Base-by-base conservation (phyloP, 2,113 vertebrate genomes). In the Centropristis striata region DNA sequence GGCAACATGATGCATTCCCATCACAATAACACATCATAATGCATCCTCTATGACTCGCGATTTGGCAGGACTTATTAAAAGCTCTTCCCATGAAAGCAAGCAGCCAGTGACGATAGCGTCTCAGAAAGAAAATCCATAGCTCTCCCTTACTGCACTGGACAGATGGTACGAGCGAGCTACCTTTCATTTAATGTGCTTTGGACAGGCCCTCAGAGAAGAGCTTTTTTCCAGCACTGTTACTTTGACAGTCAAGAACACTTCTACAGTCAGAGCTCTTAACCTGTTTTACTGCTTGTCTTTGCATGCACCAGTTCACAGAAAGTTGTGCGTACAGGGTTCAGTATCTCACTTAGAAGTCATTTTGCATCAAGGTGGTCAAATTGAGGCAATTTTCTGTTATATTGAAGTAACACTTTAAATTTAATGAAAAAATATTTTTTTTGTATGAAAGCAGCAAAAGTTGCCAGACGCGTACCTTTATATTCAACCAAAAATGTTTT, bases 41-140 rank as follows among this genome's bases (percentile, higher is more conserved):
- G 82, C 59, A 71, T 90, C 64, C 80, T 78, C 67, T 59, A 64
- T 76, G 36, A 57, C 61, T 66, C 0, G 42, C 72, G 64, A 23
- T 83, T 88, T 82, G 84, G 76, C 74, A 84, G 68, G 70, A 85
- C 46, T 85, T 87, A 85, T 92, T 87, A 87, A 90, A 90, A 78
- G 85, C 80, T 84, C 72, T 53, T 86, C 79, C 46, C 76, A 41
- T 81, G 47, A 81, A 88, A 79, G 86, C 79, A 67, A 47, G 71
- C 72, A 85, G 60, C 46, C 63, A 83, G 71, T 50, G 71, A 71
- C 57, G 32, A 84, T 84, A 51, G 83, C 16, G 9, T 68, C 61
- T 83, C 75, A 51, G 78, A 86, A 80, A 85, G 87, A 85, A 92
- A 91, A 86, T 92, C 88, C 49, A 89, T 89, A 84, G 49, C 79